phyloP scores from a whole-genome alignment of 2,797 vertebrate species.

The Myripristis murdjan region DNA sequence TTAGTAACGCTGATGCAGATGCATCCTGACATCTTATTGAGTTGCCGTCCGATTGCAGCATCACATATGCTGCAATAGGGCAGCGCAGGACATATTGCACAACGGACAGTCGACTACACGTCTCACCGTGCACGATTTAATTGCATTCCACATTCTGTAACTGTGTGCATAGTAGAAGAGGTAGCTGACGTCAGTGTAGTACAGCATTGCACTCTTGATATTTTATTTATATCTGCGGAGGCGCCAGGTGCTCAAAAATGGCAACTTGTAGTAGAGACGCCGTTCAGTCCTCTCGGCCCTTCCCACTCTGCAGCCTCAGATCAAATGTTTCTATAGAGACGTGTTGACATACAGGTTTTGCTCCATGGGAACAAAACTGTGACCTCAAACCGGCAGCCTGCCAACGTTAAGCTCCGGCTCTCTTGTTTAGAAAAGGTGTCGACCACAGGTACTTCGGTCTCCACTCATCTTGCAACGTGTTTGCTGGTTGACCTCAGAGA shows the following conservation, averaged over 20 bases:
- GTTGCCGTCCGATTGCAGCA: no score
- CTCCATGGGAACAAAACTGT: constrained; percentile 8
- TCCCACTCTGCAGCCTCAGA: background rate
- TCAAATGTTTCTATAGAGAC: background rate
- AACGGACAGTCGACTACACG: no score
- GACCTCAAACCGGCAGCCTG: background rate
- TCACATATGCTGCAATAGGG: constrained; percentile 45
- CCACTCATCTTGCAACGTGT: no score
- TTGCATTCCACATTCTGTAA: no score
- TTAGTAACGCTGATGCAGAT: constrained; percentile 22
- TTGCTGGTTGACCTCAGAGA: background rate
- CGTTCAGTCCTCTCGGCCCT: background rate
- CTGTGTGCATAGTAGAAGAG: no score
- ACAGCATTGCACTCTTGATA: no score
- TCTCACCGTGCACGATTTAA: no score
- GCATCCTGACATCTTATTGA: constrained; percentile 63
- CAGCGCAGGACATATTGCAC: background rate
- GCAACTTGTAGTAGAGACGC: no score
- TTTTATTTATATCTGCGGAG: no score
- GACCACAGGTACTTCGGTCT: background rate
- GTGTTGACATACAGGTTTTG: constrained; percentile 42
- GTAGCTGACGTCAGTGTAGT: no score
- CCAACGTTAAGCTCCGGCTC: constrained; percentile 14
- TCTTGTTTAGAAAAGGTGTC: constrained; percentile 47
- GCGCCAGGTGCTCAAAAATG: no score